These are phyloP conservation scores for Papilio xuthus DNA, from an alignment of 1,140 invertebrate genomes.

Conservation along the genomic window DNA sequence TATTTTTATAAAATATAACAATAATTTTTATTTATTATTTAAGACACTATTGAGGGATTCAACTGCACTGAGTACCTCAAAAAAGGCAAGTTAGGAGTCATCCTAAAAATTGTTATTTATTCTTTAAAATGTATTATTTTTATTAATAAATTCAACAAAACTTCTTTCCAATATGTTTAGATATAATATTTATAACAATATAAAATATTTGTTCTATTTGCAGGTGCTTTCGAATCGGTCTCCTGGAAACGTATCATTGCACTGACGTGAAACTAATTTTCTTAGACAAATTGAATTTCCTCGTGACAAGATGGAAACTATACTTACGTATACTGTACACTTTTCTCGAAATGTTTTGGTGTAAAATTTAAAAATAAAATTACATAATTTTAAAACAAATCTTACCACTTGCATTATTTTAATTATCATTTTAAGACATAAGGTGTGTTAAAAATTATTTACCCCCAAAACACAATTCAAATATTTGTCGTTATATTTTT, in stretches of 20 bases:
- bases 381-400: not conserved
- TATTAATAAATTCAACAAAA: no score
- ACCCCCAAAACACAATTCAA: not conserved
- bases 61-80: no score
- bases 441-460: no score
- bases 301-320: not conserved
- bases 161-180: no score
- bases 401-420: no score
- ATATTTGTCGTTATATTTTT: not conserved
- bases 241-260: conserved; percentile 10
- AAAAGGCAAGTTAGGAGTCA: no score
- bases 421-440: no score
- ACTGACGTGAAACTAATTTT: conserved; percentile 19
- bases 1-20: not conserved
- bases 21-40: not conserved
- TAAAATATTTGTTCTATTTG: not conserved
- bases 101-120: no score
- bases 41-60: not conserved
- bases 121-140: no score
- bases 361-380: not conserved
- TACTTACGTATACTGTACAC: not conserved
- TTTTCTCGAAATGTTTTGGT: not conserved
- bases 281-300: conserved; percentile 9
- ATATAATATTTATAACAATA: not conserved
- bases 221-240: not conserved